These are phyloP conservation scores for Agriopis marginaria DNA, from an alignment of 2,888 invertebrate genomes.

Conservation along the genomic window DNA sequence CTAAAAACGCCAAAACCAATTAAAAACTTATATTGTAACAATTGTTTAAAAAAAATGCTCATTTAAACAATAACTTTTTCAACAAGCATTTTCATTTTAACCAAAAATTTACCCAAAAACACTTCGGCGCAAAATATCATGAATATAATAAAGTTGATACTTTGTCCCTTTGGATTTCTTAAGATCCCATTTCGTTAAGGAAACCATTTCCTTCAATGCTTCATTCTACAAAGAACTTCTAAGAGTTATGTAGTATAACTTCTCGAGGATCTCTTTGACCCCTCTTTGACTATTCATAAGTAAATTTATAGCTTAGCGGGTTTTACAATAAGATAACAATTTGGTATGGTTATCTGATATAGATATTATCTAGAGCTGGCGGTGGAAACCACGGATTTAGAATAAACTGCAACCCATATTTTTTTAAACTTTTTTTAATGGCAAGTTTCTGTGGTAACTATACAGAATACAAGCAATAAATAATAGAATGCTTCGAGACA, in stretches of 20 bases:
- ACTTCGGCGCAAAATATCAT: slow-evolving; percentile 18
- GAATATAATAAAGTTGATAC: slow-evolving; percentile 22
- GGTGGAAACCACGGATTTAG: no score
- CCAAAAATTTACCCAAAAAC: slow-evolving; percentile 18
- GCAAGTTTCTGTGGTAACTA: no score
- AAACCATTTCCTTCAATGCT: slow-evolving; percentile 20
- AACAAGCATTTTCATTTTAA: neutral
- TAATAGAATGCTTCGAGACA: no score
- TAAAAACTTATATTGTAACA: no score
- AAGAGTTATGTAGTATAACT: slow-evolving; percentile 37
- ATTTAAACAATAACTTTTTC: neutral
- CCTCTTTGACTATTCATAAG: slow-evolving; percentile 40
- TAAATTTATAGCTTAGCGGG: slow-evolving; percentile 23
- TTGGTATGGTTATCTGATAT: neutral
- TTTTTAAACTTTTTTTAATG: no score
- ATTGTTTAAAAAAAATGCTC: no score
- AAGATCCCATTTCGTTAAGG: slow-evolving; percentile 31
- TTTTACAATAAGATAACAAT: slow-evolving; percentile 6
- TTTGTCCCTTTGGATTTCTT: slow-evolving; percentile 32
- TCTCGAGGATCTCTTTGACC: slow-evolving; percentile 33
- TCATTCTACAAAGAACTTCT: slow-evolving; percentile 41
- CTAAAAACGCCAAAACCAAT: no score
- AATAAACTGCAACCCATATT: no score
- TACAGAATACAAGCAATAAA: no score
- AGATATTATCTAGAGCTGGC: neutral